Conservation (phyloP, 2,888 invertebrate species). For the Gastracanthus pulcherrimus region DNA sequence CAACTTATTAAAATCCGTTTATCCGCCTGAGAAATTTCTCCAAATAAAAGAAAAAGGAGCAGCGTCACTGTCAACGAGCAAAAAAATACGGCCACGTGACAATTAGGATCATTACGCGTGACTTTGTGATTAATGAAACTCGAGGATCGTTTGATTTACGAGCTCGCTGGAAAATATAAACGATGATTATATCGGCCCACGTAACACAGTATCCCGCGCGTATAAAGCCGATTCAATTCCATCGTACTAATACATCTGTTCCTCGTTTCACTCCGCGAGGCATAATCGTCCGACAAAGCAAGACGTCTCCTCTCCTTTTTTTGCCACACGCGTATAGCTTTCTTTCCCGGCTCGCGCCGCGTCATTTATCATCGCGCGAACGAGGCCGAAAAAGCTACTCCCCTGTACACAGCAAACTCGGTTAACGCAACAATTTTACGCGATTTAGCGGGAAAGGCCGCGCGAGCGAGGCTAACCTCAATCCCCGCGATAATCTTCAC, state of each 20-base stretch:
- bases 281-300: slow-evolving; percentile 33
- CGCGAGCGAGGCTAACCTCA: not conserved
- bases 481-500: no score
- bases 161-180: slow-evolving; percentile 29
- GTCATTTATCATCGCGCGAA: slow-evolving; percentile 29
- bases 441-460: slow-evolving; percentile 30
- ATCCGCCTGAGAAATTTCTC: not conserved
- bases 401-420: not conserved
- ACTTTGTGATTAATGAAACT: slow-evolving; percentile 47
- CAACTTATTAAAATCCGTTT: slow-evolving; percentile 12
- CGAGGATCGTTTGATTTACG: slow-evolving; percentile 39
- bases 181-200: slow-evolving; percentile 18
- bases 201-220: not conserved
- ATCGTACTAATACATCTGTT: slow-evolving; percentile 39
- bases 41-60: no score
- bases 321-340: no score
- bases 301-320: slow-evolving; percentile 9
- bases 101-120: slow-evolving; percentile 47
- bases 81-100: slow-evolving; percentile 24
- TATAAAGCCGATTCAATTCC: slow-evolving; percentile 31
- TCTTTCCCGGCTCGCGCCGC: not conserved
- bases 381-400: not conserved
- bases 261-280: not conserved
- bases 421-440: slow-evolving; percentile 20
- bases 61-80: not conserved